Conservation (phyloP, 2,797 vertebrate genomes). For the Neostethus bicornis region DNA sequence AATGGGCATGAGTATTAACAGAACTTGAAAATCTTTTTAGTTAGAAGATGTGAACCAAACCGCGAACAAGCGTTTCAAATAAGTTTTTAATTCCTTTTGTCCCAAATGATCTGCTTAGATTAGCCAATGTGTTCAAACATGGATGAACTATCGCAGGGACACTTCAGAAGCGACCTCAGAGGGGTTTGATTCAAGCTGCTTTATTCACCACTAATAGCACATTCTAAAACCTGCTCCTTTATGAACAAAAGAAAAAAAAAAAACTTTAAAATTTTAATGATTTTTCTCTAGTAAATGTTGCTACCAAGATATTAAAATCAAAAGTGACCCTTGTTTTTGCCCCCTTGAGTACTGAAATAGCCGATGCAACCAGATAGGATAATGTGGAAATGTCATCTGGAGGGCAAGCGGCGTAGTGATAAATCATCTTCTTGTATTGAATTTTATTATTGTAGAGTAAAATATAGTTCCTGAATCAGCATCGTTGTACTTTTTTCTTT, state of each 20-base stretch:
- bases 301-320: constrained; percentile 7
- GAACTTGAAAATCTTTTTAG: not conserved
- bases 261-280: not conserved
- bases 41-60: constrained; percentile 16
- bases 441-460: too few relatives aligned
- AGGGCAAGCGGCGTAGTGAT: not conserved
- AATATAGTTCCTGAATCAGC: too few relatives aligned
- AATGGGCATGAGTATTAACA: not conserved
- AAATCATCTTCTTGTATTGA: too few relatives aligned
- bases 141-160: constrained; percentile 37
- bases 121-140: constrained; percentile 30
- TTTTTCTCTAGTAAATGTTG: not conserved
- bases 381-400: constrained; percentile 19
- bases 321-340: constrained; percentile 8
- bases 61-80: not conserved
- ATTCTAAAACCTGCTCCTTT: not conserved
- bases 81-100: constrained; percentile 21
- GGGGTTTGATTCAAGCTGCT: not conserved
- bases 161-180: constrained; percentile 29
- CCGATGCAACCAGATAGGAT: constrained; percentile 28
- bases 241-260: not conserved
- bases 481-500: too few relatives aligned
- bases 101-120: constrained; percentile 27
- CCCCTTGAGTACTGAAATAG: constrained; percentile 21
- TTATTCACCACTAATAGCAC: too few relatives aligned